Evolutionary conservation across 2,888 invertebrate genomes (phyloP).

Genomic region (Eupithecia tripunctaria): DNA sequence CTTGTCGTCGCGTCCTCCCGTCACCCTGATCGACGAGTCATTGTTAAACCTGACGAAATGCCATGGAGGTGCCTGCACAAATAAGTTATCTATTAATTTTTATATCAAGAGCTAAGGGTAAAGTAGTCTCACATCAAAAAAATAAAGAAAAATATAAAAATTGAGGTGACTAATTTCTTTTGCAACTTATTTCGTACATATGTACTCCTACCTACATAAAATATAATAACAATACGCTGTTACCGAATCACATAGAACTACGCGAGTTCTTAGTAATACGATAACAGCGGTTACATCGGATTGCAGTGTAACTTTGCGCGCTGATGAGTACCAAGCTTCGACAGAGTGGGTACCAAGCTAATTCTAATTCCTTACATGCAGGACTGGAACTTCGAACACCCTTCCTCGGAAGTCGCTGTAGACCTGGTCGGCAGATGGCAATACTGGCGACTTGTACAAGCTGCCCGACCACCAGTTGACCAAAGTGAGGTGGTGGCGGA

Average conservation of each 20-base stretch:
- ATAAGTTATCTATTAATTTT: not conserved
- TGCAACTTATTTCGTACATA: too few species aligned
- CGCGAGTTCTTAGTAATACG: too few species aligned
- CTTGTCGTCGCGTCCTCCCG: conserved; percentile 90
- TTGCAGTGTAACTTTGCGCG: not conserved
- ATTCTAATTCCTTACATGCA: conserved; percentile 85
- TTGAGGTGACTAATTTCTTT: too few species aligned
- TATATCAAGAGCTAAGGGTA: not conserved
- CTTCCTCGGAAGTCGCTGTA: conserved; percentile 87
- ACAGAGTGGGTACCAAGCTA: not conserved
- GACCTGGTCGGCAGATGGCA: conserved; percentile 85
- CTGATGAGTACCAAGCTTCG: not conserved
- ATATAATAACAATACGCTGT: too few species aligned
- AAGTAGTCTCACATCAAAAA: too few species aligned
- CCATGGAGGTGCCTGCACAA: conserved; percentile 88
- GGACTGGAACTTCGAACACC: conserved; percentile 87
- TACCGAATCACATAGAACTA: too few species aligned
- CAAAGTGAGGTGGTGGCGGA: conserved; percentile 83
- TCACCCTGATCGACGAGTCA: conserved; percentile 81
- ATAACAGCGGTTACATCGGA: too few species aligned
- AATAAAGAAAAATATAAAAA: too few species aligned
- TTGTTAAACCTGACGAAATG: conserved; percentile 88
- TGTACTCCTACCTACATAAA: too few species aligned
- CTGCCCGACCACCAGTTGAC: conserved; percentile 90
- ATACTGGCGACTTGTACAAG: conserved; percentile 87